These are phyloP conservation scores for Protula sp. DNA, from an alignment of 2,888 invertebrate genomes.

Conservation along the genomic window DNA sequence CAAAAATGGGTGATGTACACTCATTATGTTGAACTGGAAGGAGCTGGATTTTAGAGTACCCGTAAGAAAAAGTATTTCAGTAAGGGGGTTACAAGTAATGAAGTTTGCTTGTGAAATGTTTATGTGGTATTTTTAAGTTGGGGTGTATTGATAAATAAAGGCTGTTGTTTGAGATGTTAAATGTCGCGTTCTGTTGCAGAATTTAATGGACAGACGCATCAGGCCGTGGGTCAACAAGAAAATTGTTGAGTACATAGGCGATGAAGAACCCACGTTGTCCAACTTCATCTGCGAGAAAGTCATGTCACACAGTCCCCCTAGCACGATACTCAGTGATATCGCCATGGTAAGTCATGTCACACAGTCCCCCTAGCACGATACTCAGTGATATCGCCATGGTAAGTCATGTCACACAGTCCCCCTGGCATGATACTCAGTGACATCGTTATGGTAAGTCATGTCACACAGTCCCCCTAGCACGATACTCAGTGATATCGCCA, in stretches of 20 bases:
- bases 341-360: constrained; percentile 84
- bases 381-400: constrained; percentile 99
- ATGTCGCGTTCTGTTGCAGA: no score
- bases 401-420: constrained; percentile 72
- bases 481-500: no score
- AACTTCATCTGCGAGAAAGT: constrained; percentile 99
- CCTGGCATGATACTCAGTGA: constrained; percentile 95
- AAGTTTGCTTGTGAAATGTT: no score
- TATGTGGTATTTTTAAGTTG: no score
- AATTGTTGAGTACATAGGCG: constrained; percentile 98
- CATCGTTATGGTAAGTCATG: constrained; percentile 97
- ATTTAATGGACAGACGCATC: constrained; percentile 57
- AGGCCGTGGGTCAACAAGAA: constrained; percentile 99
- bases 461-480: no score
- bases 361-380: constrained; percentile 87
- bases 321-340: constrained; percentile 94
- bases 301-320: constrained; percentile 84
- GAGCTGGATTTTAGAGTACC: no score
- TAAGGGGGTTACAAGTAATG: no score
- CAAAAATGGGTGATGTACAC: no score
- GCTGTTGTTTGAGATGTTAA: no score
- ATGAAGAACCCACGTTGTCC: constrained; percentile 96
- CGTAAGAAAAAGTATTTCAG: no score
- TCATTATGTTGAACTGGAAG: no score
- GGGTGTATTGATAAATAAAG: no score